A percentile compares a stretch with the other conserved stretches of the same genome.
Evolutionary conservation across 2,113 vertebrate species (phyloP).

Genomic region (Cyanistes caeruleus): DNA sequence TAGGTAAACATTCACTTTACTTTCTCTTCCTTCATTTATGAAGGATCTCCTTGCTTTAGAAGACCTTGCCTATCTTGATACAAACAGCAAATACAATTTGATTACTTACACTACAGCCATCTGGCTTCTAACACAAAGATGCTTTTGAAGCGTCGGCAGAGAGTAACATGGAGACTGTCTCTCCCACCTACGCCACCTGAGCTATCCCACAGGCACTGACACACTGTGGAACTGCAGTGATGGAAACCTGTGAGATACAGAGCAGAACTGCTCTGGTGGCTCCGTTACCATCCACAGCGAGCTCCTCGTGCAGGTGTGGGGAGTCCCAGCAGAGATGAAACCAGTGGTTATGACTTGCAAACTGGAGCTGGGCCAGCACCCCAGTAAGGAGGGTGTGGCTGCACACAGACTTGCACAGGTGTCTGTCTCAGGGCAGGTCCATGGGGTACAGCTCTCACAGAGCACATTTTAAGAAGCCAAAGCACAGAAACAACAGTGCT

Average conservation of each 20-base stretch:
- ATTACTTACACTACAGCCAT: background rate
- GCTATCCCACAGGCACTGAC: background rate
- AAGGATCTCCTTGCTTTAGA: background rate
- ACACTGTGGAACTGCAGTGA: background rate
- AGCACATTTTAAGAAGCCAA: background rate
- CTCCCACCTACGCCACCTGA: background rate
- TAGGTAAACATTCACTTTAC: background rate
- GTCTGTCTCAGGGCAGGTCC: background rate
- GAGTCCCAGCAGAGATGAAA: background rate
- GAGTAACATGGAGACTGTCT: background rate
- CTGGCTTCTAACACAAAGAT: background rate
- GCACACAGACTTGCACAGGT: background rate
- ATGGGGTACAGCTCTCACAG: rapidly evolving
- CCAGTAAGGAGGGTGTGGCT: rapidly evolving
- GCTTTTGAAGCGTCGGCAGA: background rate
- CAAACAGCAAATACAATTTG: background rate
- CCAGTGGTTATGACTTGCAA: background rate
- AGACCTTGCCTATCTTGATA: background rate
- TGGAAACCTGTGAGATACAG: background rate
- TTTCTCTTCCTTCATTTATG: background rate
- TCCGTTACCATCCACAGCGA: rapidly evolving
- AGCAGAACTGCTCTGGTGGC: background rate
- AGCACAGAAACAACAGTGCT: background rate
- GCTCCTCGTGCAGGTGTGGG: background rate
- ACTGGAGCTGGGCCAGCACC: background rate